Percentiles rank a stretch among this genome's conserved stretches.
phyloP scores from a whole-genome alignment of 2,113 vertebrate species.

The Rhinolophus sinicus region DNA sequence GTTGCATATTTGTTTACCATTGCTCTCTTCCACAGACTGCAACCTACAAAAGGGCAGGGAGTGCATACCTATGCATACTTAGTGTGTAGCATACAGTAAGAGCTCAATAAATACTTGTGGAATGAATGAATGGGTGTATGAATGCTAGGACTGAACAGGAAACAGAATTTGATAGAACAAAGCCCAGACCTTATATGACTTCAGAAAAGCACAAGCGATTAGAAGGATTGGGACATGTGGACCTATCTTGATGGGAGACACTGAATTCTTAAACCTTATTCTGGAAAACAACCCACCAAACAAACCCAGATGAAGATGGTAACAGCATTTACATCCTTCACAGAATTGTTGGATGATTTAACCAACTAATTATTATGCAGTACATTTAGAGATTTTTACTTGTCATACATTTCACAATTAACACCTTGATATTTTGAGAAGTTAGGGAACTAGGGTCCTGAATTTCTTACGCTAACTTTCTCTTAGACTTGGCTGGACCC shows the following conservation, averaged over 20 bases:
- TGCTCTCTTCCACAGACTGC: background rate
- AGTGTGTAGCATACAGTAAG: background rate
- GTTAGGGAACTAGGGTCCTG: slow-evolving; percentile 47
- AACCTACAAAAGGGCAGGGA: background rate
- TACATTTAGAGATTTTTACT: slow-evolving; percentile 44
- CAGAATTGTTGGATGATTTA: background rate
- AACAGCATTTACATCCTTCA: background rate
- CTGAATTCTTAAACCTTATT: slow-evolving; percentile 40
- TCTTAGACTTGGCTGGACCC: slow-evolving; percentile 67
- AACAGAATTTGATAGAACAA: slow-evolving; percentile 4
- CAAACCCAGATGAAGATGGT: background rate
- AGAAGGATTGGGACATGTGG: background rate
- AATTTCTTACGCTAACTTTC: slow-evolving; percentile 71
- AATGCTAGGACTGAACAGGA: background rate
- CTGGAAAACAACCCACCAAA: background rate
- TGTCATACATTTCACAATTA: slow-evolving; percentile 52
- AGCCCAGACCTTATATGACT: background rate
- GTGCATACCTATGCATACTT: background rate
- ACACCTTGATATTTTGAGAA: slow-evolving; percentile 69
- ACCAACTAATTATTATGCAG: background rate
- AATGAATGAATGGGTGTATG: background rate
- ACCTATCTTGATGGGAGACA: background rate
- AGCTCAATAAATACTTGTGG: background rate
- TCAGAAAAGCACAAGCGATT: background rate
- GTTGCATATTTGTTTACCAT: background rate